Base-by-base conservation (phyloP, 2,113 vertebrate species). In the Isichthys henryi region DNA sequence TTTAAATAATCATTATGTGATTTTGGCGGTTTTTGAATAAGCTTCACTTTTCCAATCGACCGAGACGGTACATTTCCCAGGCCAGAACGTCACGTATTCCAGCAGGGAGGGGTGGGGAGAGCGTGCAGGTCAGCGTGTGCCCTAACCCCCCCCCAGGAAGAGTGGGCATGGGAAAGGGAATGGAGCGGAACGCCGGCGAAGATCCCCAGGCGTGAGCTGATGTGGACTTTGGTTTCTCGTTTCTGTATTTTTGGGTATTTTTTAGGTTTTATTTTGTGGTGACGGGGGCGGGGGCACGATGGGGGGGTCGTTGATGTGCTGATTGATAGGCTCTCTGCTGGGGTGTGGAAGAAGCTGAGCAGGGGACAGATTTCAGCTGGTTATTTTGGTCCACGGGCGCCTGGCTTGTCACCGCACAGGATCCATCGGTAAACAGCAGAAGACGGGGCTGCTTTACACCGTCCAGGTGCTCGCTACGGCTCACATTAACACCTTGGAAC, bases 361-460 rank as follows among this genome's bases (percentile, higher is more conserved):
- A 8, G 70, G 77, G 45, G 35, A 85, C 35, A n/a, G 89, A 27
- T 82, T 89, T 66, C 80, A 89, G 82, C 82, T 13, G 82, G 23
- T 89, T n/a, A 31, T 6, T 48, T 70, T 1, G 62, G 62, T 70
- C 49, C 45, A 21, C 3, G 21, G 6, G 10, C 53, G 17, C 23
- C 58, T 27, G 17, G 17, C 48, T 39, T 46, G 77, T 43, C 62
- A 66, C 9, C 21, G 11, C n/a, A 17, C 48, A 21, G 82, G 43
- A 31, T n/a, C 58, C 58, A 10, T 66, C 23, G 23, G 58, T 74
- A 80, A 80, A 80, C 74, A 43, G 31, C 6, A 39, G 35, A 43
- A 2, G 74, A 80, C 3, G 17, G 74, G 15, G 5, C 0, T 1
- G 13, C 31, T 43, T 77, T 77, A 77, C n/a, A 39, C 35, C 15